phyloP scores from a whole-genome alignment of 2,797 vertebrate genomes.

The Vipera latastei region DNA sequence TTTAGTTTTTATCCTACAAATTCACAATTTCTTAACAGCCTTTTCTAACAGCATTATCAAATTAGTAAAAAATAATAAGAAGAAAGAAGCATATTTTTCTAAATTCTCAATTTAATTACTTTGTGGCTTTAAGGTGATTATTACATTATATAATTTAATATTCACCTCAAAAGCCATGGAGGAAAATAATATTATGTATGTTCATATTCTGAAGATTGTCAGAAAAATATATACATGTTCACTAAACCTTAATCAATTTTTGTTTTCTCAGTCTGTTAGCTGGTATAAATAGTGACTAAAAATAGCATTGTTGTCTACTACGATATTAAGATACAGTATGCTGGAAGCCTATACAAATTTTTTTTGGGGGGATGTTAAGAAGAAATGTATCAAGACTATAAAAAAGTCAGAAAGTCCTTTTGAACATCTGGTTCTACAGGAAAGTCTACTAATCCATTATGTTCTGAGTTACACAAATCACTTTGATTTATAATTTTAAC shows the following conservation, averaged over 20 bases:
- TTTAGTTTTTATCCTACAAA: conserved; percentile 5
- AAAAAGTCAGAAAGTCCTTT: background rate
- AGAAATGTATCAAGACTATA: background rate
- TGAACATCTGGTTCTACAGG: background rate
- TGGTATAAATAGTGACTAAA: background rate
- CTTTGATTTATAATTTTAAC: background rate
- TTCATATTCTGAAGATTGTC: background rate
- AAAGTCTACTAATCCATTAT: background rate
- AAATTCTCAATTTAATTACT: background rate
- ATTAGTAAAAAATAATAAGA: background rate
- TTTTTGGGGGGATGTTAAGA: background rate
- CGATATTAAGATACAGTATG: background rate
- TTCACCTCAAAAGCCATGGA: background rate
- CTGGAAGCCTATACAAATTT: background rate
- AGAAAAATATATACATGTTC: background rate
- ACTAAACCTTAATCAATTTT: background rate
- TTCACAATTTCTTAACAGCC: background rate
- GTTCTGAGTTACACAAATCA: background rate
- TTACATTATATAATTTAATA: background rate
- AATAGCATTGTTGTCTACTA: background rate
- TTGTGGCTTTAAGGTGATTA: background rate
- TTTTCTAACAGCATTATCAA: background rate
- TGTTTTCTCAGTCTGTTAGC: background rate
- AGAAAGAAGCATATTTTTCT: background rate
- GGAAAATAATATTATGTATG: background rate